Percentiles rank a stretch among this genome's conserved stretches.
phyloP scores from a whole-genome alignment of 2,797 vertebrate genomes.

The Meda fulgida region DNA sequence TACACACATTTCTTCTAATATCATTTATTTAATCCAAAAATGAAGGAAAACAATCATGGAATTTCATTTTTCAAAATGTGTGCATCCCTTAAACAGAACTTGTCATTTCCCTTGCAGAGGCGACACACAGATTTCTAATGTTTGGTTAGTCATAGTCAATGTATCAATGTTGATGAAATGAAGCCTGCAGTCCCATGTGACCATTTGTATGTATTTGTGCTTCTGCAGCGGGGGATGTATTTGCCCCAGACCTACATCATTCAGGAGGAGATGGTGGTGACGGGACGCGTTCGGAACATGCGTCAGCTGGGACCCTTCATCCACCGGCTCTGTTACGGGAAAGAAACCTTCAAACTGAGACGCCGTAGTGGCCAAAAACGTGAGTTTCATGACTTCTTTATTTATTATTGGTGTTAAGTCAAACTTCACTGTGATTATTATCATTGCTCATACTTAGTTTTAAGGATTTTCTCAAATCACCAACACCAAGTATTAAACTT shows the following conservation, averaged over 20 bases:
- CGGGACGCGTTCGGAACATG: slow-evolving; percentile 86
- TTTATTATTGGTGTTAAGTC: neutral
- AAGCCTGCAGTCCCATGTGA: neutral
- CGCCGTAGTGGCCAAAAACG: slow-evolving; percentile 81
- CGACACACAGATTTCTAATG: neutral
- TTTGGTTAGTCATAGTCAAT: neutral
- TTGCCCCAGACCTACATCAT: slow-evolving; percentile 94
- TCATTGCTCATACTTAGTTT: neutral
- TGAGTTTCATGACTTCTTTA: slow-evolving; percentile 72
- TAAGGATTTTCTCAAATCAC: neutral
- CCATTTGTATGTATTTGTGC: slow-evolving; percentile 3
- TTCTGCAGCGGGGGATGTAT: slow-evolving; percentile 88
- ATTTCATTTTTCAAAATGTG: neutral
- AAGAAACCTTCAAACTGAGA: slow-evolving; percentile 92
- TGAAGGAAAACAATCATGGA: neutral
- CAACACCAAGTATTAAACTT: neutral
- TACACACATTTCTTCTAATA: neutral
- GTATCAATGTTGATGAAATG: neutral
- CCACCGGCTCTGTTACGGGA: slow-evolving; percentile 88
- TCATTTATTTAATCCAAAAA: neutral
- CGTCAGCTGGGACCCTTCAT: slow-evolving; percentile 91
- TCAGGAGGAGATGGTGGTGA: slow-evolving; percentile 94
- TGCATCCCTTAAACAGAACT: neutral
- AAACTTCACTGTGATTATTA: neutral
- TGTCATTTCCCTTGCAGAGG: neutral